Evolutionary conservation across 2,888 invertebrate genomes (phyloP), one percentile per base, ranked within the genome.

Genomic region (Pterostichus niger): DNA sequence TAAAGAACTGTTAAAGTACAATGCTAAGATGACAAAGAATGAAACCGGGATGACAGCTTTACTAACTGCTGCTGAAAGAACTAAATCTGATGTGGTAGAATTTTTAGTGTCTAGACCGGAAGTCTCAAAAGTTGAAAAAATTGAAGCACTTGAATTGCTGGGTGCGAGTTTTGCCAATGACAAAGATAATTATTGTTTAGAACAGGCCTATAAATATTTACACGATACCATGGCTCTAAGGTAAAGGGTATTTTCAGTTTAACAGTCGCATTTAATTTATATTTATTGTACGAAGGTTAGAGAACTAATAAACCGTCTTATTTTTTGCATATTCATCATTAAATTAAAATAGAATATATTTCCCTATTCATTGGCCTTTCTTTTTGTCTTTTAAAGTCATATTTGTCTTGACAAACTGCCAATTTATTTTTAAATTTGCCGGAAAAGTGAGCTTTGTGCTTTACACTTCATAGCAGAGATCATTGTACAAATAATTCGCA

Each of bases 121-220:
- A 97, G 93, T 96, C 85, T 91, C 91, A 7, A 92, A 93, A 84
- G 93, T 94, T 86, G 95, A 97, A 86, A 93, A 91, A 85, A 94
- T 98, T 52, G 96, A 96, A 87, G 97, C 97, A 0, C 92, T 95
- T 84, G 98, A 98, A 88, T 91, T 98, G 75, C 91, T 98, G 6
- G 98, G 98, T n/a, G n/a, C 98, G 0, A 97, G 97, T 0, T 98
- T 94, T 90, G 98, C 97, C 0, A 98, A 98, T 89, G 97, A 97
- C 88, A 97, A 97, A 90, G 96, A 97, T 87, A 95, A 94, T 89
- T 98, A 98, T 89, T 95, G 95, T 87, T 90, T 96, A 15, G 91
- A 92, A 85, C 94, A 94, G 89, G 95, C 97, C 7, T 97, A 94
- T 88, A 92, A 93, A 86, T 97, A 96, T 89, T 90, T 98, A 80